Evolutionary conservation across 2,113 vertebrate species (phyloP).

Genomic region (Apteryx owenii): DNA sequence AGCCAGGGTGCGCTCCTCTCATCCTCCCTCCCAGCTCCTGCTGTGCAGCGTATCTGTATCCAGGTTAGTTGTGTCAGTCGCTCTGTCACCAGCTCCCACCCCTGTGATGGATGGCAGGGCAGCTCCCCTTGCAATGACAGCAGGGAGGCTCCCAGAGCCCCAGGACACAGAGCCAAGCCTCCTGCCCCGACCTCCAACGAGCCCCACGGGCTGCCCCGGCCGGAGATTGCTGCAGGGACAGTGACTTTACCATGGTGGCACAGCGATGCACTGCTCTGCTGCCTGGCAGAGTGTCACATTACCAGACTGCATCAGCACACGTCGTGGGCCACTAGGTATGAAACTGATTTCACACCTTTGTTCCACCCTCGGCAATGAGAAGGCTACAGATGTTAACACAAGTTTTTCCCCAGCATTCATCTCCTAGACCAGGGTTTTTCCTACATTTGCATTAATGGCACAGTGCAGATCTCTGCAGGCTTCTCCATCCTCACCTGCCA

Average conservation of each 20-base stretch:
- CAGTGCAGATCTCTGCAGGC: neutral
- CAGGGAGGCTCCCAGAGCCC: neutral
- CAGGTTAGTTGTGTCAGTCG: neutral
- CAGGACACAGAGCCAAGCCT: neutral
- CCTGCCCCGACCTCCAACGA: neutral
- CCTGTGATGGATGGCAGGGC: neutral
- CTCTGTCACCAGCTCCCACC: neutral
- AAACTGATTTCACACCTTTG: neutral
- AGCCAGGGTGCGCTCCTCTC: neutral
- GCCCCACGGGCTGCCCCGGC: neutral
- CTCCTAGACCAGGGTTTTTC: neutral
- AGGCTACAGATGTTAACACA: neutral
- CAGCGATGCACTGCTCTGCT: neutral
- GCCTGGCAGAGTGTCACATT: neutral
- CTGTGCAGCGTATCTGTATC: neutral
- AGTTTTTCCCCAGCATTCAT: neutral
- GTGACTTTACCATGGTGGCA: neutral
- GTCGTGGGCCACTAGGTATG: rapidly evolving
- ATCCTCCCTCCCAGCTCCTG: neutral
- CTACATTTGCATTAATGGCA: neutral
- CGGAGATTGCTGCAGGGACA: neutral
- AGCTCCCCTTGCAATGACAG: slow-evolving; percentile 30
- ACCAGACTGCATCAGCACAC: neutral
- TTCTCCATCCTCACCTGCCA: neutral
- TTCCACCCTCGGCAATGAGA: neutral